Percentiles rank a stretch among this genome's conserved stretches.
Conservation (phyloP, 2,888 invertebrate genomes). For the Vannuccia rotundouncinata region DNA sequence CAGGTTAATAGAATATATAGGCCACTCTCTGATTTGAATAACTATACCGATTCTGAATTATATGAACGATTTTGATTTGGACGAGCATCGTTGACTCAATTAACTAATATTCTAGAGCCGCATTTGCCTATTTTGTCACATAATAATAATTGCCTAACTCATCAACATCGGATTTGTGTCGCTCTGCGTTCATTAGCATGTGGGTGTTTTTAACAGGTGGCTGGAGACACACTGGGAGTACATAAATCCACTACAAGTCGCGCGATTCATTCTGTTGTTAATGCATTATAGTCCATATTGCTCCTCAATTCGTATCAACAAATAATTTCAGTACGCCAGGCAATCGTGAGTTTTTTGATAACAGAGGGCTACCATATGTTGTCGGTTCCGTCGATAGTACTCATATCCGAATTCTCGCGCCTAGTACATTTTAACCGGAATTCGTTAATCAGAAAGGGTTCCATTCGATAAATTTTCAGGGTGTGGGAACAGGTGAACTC, state of each 20-base stretch:
- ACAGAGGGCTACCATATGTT: conserved; percentile 6
- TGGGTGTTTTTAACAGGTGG: conserved; percentile 17
- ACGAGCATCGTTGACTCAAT: conserved; percentile 12
- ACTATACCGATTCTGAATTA: conserved; percentile 8
- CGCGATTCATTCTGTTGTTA: conserved; percentile 10
- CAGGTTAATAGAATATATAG: too few relatives aligned
- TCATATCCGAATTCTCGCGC: background rate
- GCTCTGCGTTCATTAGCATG: conserved; percentile 3
- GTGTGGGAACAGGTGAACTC: conserved; percentile 4
- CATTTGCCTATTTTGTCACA: conserved; percentile 8
- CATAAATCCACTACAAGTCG: conserved; percentile 16
- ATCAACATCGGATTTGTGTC: background rate
- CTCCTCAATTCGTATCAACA: conserved; percentile 21
- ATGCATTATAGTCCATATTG: conserved; percentile 24
- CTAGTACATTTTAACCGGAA: conserved; percentile 17
- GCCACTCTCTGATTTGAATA: too few relatives aligned
- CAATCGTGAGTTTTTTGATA: conserved; percentile 4
- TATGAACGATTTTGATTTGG: background rate
- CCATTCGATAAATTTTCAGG: background rate
- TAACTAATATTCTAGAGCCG: conserved; percentile 4
- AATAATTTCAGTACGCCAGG: background rate
- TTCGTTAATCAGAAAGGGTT: conserved; percentile 2
- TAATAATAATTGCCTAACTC: conserved; percentile 10
- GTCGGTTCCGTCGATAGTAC: conserved; percentile 8
- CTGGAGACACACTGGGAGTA: conserved; percentile 21